Evolutionary conservation across 2,888 invertebrate species (phyloP).

Genomic region (Eristalinus aeneus): DNA sequence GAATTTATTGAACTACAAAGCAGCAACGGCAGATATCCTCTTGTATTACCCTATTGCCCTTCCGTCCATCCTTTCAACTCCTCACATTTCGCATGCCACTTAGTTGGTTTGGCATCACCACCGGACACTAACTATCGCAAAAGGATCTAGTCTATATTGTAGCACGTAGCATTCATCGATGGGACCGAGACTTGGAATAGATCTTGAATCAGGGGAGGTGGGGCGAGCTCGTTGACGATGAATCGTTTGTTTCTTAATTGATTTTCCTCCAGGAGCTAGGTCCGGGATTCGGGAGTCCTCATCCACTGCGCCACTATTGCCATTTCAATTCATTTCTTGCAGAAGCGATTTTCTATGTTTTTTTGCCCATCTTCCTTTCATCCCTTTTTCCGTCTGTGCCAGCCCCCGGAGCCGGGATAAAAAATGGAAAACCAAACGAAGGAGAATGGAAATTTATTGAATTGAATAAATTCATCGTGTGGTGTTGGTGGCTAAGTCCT

Average conservation of each 20-base stretch:
- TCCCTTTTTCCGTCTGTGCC: background rate
- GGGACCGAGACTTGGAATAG: background rate
- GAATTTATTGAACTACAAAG: slow-evolving; percentile 61
- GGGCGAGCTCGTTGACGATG: slow-evolving; percentile 11
- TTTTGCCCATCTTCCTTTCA: background rate
- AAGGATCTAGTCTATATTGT: slow-evolving; percentile 30
- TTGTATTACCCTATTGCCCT: background rate
- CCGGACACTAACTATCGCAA: slow-evolving; percentile 56
- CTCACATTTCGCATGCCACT: slow-evolving; percentile 15
- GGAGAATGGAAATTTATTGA: slow-evolving; percentile 69
- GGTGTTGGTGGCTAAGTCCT: slow-evolving; percentile 50
- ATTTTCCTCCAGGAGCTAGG: slow-evolving; percentile 64
- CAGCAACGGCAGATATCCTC: slow-evolving; percentile 9
- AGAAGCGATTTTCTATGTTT: slow-evolving; percentile 17
- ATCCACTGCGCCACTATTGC: slow-evolving; percentile 36
- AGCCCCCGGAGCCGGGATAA: slow-evolving; percentile 31
- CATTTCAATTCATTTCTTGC: slow-evolving; percentile 56
- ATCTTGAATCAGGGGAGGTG: background rate
- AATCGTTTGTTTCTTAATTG: slow-evolving; percentile 70
- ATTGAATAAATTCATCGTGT: slow-evolving; percentile 69
- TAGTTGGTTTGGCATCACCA: slow-evolving; percentile 32
- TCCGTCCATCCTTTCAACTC: background rate
- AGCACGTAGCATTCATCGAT: background rate
- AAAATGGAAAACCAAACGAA: slow-evolving; percentile 62
- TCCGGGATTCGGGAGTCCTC: slow-evolving; percentile 18